These are phyloP conservation scores for Strix aluco DNA, from an alignment of 2,113 vertebrate genomes.

Conservation along the genomic window DNA sequence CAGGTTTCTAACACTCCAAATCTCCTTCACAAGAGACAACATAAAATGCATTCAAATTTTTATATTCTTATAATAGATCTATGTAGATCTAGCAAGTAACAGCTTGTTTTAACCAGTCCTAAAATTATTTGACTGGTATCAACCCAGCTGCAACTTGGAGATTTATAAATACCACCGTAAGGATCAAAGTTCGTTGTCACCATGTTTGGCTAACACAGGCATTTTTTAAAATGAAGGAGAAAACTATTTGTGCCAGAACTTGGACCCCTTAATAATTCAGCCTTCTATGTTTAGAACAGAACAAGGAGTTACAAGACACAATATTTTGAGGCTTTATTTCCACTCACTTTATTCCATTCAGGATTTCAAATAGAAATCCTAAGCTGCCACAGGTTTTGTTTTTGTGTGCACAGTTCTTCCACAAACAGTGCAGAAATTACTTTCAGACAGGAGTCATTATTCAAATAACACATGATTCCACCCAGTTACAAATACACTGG, in stretches of 20 bases:
- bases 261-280: slow-evolving; percentile 12
- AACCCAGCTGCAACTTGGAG: not conserved
- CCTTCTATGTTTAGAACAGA: slow-evolving; percentile 47
- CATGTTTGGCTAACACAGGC: not conserved
- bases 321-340: slow-evolving; percentile 53
- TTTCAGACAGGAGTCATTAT: slow-evolving; percentile 42
- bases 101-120: not conserved
- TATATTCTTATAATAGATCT: not conserved
- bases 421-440: slow-evolving; percentile 48
- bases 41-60: not conserved
- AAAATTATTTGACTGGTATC: not conserved
- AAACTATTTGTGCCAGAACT: not conserved
- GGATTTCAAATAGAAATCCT: slow-evolving; percentile 52
- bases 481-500: not conserved
- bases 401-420: slow-evolving; percentile 35
- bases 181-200: not conserved
- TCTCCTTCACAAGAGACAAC: not conserved
- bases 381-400: slow-evolving; percentile 35
- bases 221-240: slow-evolving; percentile 1
- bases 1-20: not conserved
- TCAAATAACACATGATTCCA: slow-evolving; percentile 48
- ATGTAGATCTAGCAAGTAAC: not conserved
- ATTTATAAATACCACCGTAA: not conserved
- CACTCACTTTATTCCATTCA: slow-evolving; percentile 53
- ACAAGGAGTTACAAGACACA: slow-evolving; percentile 40